A percentile compares a stretch with the other conserved stretches of the same genome.
Conservation (phyloP, 2,888 invertebrate species). For the Ctenicera cuprea region DNA sequence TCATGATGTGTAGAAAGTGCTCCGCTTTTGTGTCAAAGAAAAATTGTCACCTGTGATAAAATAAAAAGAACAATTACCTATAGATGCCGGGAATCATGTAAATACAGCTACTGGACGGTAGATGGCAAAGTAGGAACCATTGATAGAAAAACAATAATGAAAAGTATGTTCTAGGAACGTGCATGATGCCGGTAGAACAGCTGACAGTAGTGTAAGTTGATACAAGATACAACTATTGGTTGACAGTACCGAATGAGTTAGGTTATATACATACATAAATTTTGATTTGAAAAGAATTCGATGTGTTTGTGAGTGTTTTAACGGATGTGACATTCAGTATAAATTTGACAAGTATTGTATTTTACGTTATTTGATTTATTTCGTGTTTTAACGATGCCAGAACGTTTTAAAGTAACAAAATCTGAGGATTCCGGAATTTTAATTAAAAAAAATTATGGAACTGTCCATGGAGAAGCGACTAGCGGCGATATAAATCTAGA, state of each 20-base stretch:
- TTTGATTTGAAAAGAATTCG: conserved; percentile 35
- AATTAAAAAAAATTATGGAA: conserved; percentile 42
- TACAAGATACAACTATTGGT: conserved; percentile 41
- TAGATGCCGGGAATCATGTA: too few species aligned
- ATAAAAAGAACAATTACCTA: too few species aligned
- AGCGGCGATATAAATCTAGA: conserved; percentile 40
- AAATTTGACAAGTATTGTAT: conserved; percentile 24
- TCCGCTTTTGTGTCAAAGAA: too few species aligned
- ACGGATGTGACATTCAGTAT: conserved; percentile 8
- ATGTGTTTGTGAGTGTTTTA: conserved; percentile 37
- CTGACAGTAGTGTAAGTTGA: conserved; percentile 45
- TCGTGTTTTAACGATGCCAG: conserved; percentile 56
- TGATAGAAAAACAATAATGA: conserved; percentile 26
- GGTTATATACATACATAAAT: conserved; percentile 32
- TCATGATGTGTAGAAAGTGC: too few species aligned
- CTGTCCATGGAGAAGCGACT: conserved; percentile 22
- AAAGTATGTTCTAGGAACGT: conserved; percentile 12
- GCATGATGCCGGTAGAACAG: conserved; percentile 38
- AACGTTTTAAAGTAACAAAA: conserved; percentile 62
- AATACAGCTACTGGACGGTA: conserved; percentile 34
- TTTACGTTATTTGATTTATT: conserved; percentile 27
- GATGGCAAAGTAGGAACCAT: conserved; percentile 31
- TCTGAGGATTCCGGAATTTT: conserved; percentile 54
- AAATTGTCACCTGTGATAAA: too few species aligned
- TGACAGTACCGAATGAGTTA: conserved; percentile 35